phyloP scores from a whole-genome alignment of 2,888 invertebrate species.

The Drosophila melanosoma region DNA sequence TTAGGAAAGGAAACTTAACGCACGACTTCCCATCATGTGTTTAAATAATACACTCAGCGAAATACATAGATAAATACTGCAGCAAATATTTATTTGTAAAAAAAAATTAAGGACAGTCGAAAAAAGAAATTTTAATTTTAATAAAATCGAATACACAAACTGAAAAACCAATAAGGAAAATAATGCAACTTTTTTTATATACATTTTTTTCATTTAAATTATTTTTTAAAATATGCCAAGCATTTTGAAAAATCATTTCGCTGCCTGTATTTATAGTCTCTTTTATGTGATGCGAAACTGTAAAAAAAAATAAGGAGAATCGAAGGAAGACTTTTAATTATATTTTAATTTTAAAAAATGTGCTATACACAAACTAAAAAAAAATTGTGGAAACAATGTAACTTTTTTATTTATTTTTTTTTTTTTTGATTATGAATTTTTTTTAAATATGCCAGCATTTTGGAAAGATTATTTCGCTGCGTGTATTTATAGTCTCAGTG shows the following conservation, averaged over 20 bases:
- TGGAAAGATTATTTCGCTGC: constrained; percentile 27
- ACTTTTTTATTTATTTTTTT: too few species aligned
- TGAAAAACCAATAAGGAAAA: not conserved
- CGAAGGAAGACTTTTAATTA: too few species aligned
- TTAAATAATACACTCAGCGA: constrained; percentile 33
- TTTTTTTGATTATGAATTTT: not conserved
- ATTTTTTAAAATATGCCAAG: not conserved
- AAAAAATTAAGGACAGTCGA: not conserved
- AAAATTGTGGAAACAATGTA: too few species aligned
- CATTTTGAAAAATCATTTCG: constrained; percentile 20
- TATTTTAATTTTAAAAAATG: too few species aligned
- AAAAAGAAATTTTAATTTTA: not conserved
- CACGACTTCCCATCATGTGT: constrained; percentile 50
- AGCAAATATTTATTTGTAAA: not conserved
- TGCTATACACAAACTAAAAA: too few species aligned
- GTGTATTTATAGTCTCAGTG: constrained; percentile 24
- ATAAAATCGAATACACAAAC: not conserved
- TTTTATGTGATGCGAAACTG: not conserved
- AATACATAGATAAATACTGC: not conserved
- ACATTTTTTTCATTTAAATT: not conserved
- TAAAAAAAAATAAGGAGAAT: too few species aligned
- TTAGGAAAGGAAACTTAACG: constrained; percentile 32
- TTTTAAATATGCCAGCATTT: not conserved
- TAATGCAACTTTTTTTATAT: not conserved
- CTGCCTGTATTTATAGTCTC: constrained; percentile 25